Conservation (phyloP, 1,140 invertebrate genomes). For the Aradophagus sp. region DNA sequence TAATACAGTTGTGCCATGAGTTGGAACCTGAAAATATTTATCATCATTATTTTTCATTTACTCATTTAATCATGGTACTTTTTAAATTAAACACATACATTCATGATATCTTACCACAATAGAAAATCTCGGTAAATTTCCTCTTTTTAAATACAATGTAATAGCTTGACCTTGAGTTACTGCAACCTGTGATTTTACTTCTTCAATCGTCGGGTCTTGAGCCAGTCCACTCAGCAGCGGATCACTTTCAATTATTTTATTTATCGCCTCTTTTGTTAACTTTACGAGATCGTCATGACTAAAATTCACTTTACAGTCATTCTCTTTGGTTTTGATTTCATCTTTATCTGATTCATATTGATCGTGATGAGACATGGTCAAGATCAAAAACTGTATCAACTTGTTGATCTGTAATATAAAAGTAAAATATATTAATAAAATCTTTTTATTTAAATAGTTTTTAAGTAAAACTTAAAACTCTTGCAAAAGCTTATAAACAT, state of each 20-base stretch:
- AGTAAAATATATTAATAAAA: no score
- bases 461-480: no score
- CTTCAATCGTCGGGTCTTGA: constrained; percentile 68
- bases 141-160: constrained; percentile 67
- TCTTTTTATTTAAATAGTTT: no score
- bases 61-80: no score
- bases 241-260: constrained; percentile 69
- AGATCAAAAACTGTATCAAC: no score
- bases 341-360: not conserved
- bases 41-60: no score
- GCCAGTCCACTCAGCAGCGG: constrained; percentile 66
- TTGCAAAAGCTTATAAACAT: no score
- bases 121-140: constrained; percentile 63
- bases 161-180: constrained; percentile 72
- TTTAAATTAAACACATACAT: no score
- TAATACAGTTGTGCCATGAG: constrained; percentile 67
- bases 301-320: constrained; percentile 15
- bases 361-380: no score
- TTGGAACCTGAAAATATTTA: constrained; percentile 62
- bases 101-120: constrained; percentile 63
- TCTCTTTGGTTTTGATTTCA: constrained; percentile 5
- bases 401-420: no score
- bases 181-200: constrained; percentile 69
- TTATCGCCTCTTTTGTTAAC: constrained; percentile 67
- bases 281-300: constrained; percentile 67